Evolutionary conservation across 2,113 vertebrate species (phyloP).

Genomic region (Agapornis roseicollis): DNA sequence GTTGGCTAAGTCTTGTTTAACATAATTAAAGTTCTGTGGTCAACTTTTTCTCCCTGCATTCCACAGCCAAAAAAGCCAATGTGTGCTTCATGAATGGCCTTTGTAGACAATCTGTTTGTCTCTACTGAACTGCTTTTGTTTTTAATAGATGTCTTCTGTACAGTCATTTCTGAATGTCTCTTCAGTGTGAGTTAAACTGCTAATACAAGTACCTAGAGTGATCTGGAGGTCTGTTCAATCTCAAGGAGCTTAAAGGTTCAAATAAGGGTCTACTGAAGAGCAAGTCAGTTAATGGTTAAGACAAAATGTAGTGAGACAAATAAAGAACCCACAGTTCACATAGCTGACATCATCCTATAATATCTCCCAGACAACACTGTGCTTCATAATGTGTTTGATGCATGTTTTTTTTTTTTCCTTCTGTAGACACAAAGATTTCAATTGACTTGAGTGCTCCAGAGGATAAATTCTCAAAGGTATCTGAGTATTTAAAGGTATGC

Average conservation of each 20-base stretch:
- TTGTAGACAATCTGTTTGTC: slow-evolving; percentile 66
- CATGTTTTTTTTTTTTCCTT: background rate
- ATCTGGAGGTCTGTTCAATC: slow-evolving; percentile 73
- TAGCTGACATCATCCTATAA: slow-evolving; percentile 75
- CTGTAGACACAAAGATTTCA: slow-evolving; percentile 63
- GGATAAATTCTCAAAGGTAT: slow-evolving; percentile 29
- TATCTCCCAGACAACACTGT: slow-evolving; percentile 71
- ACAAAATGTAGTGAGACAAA: slow-evolving; percentile 70
- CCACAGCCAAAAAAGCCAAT: slow-evolving; percentile 24
- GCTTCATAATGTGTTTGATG: slow-evolving; percentile 59
- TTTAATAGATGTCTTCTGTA: slow-evolving; percentile 49
- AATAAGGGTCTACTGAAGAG: slow-evolving; percentile 65
- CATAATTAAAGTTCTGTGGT: slow-evolving; percentile 69
- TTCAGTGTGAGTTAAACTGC: slow-evolving; percentile 67
- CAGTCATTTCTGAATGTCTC: slow-evolving; percentile 72
- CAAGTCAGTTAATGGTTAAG: slow-evolving; percentile 72
- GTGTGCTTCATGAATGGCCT: slow-evolving; percentile 41
- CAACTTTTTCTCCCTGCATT: slow-evolving; percentile 22
- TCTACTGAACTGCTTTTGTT: slow-evolving; percentile 69
- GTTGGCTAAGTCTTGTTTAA: slow-evolving; percentile 55
- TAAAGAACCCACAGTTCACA: slow-evolving; percentile 76
- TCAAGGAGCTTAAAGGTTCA: slow-evolving; percentile 73
- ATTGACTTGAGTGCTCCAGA: slow-evolving; percentile 50
- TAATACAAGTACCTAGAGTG: slow-evolving; percentile 67
- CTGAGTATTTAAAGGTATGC: background rate